Conservation (phyloP, 2,797 vertebrate species). For the Anguilla marmorata region DNA sequence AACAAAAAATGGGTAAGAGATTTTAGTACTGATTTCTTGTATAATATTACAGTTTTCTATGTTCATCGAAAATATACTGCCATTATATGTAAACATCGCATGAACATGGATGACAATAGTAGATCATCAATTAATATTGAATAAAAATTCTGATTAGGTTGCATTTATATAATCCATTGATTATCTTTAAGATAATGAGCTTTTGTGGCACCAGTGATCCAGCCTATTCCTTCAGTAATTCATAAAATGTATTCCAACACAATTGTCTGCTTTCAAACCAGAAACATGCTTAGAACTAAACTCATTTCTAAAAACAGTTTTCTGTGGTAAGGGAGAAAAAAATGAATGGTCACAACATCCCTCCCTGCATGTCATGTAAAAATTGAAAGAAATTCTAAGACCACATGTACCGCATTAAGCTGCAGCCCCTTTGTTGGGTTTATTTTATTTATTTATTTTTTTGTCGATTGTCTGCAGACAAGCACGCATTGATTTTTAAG, state of each 20-base stretch:
- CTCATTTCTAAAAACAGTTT: not conserved
- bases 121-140: not conserved
- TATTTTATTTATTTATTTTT: not conserved
- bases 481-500: not conserved
- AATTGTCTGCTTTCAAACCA: not conserved
- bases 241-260: not conserved
- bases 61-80: no score
- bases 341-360: not conserved
- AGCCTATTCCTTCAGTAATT: not conserved
- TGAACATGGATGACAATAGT: no score
- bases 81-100: no score
- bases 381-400: not conserved
- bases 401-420: conserved; percentile 12
- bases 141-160: not conserved
- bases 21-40: no score
- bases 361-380: not conserved
- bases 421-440: not conserved
- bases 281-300: not conserved
- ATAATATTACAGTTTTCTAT: no score
- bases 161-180: not conserved
- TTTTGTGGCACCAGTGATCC: not conserved
- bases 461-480: not conserved
- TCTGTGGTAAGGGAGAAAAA: not conserved
- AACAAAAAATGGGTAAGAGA: no score
- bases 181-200: not conserved